These are phyloP conservation scores for Aselliscus stoliczkanus DNA, from an alignment of 2,797 vertebrate species.

Conservation along the genomic window DNA sequence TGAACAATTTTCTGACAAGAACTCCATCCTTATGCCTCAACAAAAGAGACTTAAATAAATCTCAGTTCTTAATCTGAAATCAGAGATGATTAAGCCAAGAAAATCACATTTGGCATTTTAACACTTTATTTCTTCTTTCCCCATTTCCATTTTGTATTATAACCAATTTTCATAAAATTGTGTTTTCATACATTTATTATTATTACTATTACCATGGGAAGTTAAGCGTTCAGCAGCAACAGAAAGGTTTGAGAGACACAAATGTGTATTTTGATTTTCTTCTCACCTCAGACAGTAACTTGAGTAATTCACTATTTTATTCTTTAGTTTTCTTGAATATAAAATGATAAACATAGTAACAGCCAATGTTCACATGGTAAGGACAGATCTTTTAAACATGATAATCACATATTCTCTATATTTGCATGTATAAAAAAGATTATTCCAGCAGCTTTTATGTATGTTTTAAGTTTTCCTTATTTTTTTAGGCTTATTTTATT, in stretches of 20 bases:
- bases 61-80: constrained; percentile 61
- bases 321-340: neutral
- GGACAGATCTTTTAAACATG: neutral
- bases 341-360: neutral
- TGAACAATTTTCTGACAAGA: constrained; percentile 71
- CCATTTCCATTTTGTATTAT: neutral
- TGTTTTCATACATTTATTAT: neutral
- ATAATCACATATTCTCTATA: neutral
- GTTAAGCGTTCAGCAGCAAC: neutral
- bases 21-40: constrained; percentile 55
- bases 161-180: constrained; percentile 6
- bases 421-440: neutral
- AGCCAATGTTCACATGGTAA: neutral
- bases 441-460: neutral
- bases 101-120: constrained; percentile 58
- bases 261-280: neutral
- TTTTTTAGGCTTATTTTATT: neutral
- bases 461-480: neutral
- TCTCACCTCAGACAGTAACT: neutral
- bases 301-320: neutral
- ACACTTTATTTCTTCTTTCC: constrained; percentile 38
- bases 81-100: constrained; percentile 65
- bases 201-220: neutral
- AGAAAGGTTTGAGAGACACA: neutral
- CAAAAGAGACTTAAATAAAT: constrained; percentile 68